Evolutionary conservation across 2,113 vertebrate species (phyloP).

Genomic region (Xiphophorus maculatus): DNA sequence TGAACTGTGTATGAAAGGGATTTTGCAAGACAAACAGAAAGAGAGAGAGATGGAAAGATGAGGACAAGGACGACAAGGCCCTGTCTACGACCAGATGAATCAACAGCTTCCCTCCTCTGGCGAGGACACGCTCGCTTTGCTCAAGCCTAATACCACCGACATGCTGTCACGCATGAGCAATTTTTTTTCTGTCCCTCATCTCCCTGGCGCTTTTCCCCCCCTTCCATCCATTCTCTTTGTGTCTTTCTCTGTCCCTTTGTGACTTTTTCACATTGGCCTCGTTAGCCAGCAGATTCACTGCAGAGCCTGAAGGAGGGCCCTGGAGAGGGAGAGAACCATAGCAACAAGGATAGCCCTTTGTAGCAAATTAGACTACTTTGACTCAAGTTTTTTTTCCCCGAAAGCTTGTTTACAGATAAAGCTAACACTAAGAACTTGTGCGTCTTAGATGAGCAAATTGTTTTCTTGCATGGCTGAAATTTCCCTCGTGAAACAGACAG

Average conservation of each 20-base stretch:
- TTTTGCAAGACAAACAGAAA: constrained; percentile 23
- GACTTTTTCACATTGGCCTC: constrained; percentile 51
- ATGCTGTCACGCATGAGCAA: constrained; percentile 32
- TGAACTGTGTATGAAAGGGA: constrained; percentile 21
- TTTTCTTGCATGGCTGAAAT: not conserved
- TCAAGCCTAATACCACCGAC: constrained; percentile 56
- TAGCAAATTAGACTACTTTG: constrained; percentile 25
- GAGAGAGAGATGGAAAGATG: constrained; percentile 24
- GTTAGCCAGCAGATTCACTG: constrained; percentile 41
- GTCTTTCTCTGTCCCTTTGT: constrained; percentile 32
- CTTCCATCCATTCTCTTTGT: not conserved
- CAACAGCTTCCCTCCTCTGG: constrained; percentile 68
- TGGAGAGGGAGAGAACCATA: constrained; percentile 1
- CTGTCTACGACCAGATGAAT: constrained; percentile 51
- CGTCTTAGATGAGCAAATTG: constrained; percentile 1
- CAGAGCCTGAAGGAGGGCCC: constrained; percentile 42
- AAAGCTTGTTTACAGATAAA: constrained; percentile 28
- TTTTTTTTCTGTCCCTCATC: not conserved
- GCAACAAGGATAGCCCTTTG: constrained; percentile 24
- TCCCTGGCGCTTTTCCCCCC: not conserved
- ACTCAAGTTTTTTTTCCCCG: constrained; percentile 1
- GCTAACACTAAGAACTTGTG: constrained; percentile 8
- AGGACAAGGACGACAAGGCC: constrained; percentile 57
- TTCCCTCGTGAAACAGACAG: not conserved
- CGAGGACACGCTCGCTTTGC: constrained; percentile 48